Percentiles rank a stretch among this genome's conserved stretches.
Conservation (phyloP, 2,797 vertebrate species). For the Anguilla anguilla region DNA sequence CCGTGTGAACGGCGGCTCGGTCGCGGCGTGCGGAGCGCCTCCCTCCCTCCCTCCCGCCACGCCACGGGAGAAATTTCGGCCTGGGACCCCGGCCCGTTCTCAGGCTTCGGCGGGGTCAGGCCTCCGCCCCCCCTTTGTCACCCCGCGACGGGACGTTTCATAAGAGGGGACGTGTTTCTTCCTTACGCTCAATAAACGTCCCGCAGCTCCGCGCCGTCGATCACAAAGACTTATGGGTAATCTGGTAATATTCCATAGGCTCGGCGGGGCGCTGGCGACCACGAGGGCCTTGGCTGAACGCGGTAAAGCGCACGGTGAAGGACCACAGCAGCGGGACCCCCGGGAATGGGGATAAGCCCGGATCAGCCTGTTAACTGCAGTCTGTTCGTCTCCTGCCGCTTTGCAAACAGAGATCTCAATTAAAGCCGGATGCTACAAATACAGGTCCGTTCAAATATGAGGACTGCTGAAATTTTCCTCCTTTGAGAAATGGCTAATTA, state of each 20-base stretch:
- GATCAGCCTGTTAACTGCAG: not conserved
- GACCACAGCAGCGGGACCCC: not conserved
- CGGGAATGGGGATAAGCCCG: not conserved
- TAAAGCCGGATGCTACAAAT: not conserved
- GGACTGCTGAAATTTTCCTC: not conserved
- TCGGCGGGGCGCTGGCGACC: not conserved
- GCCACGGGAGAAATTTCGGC: conserved; percentile 32
- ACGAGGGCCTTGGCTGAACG: not conserved
- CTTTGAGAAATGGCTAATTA: not conserved
- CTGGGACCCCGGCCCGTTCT: conserved; percentile 33
- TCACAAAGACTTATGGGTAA: conserved; percentile 8
- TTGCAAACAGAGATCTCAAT: not conserved
- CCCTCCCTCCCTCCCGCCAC: not conserved
- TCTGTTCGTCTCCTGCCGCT: not conserved
- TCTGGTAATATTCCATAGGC: conserved; percentile 1
- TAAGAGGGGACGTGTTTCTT: conserved; percentile 17
- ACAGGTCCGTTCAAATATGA: not conserved
- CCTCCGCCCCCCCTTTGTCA: not conserved
- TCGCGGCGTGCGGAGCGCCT: conserved; percentile 34
- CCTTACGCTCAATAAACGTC: conserved; percentile 13
- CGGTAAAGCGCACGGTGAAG: not conserved
- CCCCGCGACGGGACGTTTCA: not conserved
- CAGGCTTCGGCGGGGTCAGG: not conserved
- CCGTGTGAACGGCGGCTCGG: conserved; percentile 38
- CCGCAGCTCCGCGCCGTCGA: not conserved